These are phyloP conservation scores for Drosophila prostipennis DNA, from an alignment of 2,888 invertebrate genomes.

Conservation along the genomic window DNA sequence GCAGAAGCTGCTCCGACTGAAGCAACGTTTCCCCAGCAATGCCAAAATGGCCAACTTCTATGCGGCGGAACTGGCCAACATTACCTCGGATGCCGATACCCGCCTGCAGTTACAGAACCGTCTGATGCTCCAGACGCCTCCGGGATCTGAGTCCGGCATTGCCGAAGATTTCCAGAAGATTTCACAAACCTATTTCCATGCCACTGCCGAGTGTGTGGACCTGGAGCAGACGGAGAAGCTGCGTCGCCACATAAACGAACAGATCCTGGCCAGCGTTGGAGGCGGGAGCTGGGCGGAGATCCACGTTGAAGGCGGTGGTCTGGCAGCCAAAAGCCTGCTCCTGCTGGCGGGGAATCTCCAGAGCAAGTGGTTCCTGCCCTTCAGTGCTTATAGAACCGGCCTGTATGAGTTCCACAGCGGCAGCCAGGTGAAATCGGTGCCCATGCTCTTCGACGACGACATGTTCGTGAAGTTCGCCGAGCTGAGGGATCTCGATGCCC, in stretches of 20 bases:
- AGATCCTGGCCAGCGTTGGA: slow-evolving; percentile 49
- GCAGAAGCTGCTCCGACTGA: slow-evolving; percentile 64
- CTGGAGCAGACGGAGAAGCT: slow-evolving; percentile 88
- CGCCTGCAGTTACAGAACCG: slow-evolving; percentile 85
- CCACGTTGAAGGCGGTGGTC: slow-evolving; percentile 14
- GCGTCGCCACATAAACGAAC: slow-evolving; percentile 57
- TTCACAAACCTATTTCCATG: slow-evolving; percentile 80
- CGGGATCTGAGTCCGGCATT: slow-evolving; percentile 41
- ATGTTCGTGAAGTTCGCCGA: slow-evolving; percentile 85
- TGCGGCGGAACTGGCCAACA: slow-evolving; percentile 66
- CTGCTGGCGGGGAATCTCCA: slow-evolving; percentile 68
- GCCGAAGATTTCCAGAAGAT: slow-evolving; percentile 80
- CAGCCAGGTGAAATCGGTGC: slow-evolving; percentile 86
- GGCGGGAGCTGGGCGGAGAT: slow-evolving; percentile 59
- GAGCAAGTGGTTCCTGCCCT: slow-evolving; percentile 81
- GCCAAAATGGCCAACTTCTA: slow-evolving; percentile 79
- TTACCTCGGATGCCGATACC: slow-evolving; percentile 69
- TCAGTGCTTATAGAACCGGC: slow-evolving; percentile 79
- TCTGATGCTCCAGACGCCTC: slow-evolving; percentile 56
- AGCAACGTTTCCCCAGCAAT: slow-evolving; percentile 71
- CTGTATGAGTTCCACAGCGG: slow-evolving; percentile 83
- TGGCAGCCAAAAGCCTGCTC: slow-evolving; percentile 50
- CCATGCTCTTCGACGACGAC: slow-evolving; percentile 86
- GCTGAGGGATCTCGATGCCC: slow-evolving; percentile 85
- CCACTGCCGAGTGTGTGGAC: slow-evolving; percentile 83